Evolutionary conservation across 1,140 invertebrate species (phyloP), one percentile per base, ranked within the genome.

Genomic region (Euura lappo): DNA sequence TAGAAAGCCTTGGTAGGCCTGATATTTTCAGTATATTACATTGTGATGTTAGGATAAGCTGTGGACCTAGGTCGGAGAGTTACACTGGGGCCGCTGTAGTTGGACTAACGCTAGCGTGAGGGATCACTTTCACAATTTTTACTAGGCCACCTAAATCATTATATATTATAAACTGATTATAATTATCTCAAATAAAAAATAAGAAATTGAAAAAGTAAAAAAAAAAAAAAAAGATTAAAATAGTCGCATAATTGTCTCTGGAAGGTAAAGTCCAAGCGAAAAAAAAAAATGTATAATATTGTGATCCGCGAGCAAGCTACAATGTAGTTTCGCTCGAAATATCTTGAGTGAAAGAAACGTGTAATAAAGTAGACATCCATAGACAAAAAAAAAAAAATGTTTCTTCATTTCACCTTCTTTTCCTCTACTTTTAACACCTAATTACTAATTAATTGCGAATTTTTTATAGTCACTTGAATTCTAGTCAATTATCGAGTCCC

Each of bases 361-460:
- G 86, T 88, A 88, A 86, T 87, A 88, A 88, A 88, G 86, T 88
- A 87, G 85, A 85, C 83, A 84, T 86, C 83, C 81, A 87, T 85
- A 80, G 84, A 85, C 76, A 81, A 81, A 72, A 70, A 10, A 70
- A 81, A 81, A 72, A 70, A 10, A 70, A 78, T 47, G 51, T 5
- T 6, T n/a, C 51, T n/a, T 6, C 47, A 28, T 28, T 28, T 28
- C 28, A 28, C 28, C 28, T 28, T 28, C 47, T n/a, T n/a, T 6
- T n/a, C 51, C 51, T 60, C 51, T 60, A 28, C 28, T 28, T 28
- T 5, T 5, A 60, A 11, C 13, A 60, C 51, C 51, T n/a, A 60
- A 60, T 6, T 60, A 28, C 28, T 28, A 28, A 28, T n/a, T n/a
- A n/a, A n/a, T n/a, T n/a, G n/a, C n/a, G n/a, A n/a, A n/a, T n/a